Evolutionary conservation across 2,113 vertebrate genomes (phyloP), one percentile per base, ranked within the genome.

Genomic region (Trinectes maculatus): DNA sequence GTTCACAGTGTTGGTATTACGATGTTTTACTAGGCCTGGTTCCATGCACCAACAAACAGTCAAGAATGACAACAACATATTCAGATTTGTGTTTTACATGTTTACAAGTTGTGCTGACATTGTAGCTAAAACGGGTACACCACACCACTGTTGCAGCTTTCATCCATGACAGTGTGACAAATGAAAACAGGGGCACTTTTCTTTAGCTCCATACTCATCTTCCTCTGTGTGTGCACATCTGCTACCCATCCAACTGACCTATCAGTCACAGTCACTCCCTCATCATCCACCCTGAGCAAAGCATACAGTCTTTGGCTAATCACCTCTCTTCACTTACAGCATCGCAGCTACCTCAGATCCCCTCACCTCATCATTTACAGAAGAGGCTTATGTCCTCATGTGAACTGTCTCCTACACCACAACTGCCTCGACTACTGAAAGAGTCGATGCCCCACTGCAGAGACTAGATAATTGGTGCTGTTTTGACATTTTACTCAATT

Each of bases 381-480:
- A 48, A 51, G 53, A 63, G 67, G 24, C 59, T 73, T 58, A 65
- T 75, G 82, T 82, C 84, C 83, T 83, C 3, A 49, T 37, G 48
- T 81, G 81, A 87, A 83, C 83, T 26, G 52, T 57, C 69, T 66
- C 15, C 46, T 66, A 25, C 62, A 71, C 67, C 55, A 61, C 58
- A 57, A 37, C 58, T 54, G 64, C 59, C 62, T 21, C 18, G 47
- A 24, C 48, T 31, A 22, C 51, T 28, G 7, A 29, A 31, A 68
- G 31, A 29, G 22, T 28, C 48, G 53, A 19, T 21, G 36, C 52
- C 34, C 49, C 22, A 29, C 57, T 8, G 51, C 52, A 62, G 39
- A 77, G 53, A 79, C 52, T n/a, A 66, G 51, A 56, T 71, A 68
- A 74, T 71, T 36, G n/a, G 16, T 42, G 33, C 31, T 47, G 16